Conservation (phyloP, 2,888 invertebrate species). For the Scrobipalpa costella region DNA sequence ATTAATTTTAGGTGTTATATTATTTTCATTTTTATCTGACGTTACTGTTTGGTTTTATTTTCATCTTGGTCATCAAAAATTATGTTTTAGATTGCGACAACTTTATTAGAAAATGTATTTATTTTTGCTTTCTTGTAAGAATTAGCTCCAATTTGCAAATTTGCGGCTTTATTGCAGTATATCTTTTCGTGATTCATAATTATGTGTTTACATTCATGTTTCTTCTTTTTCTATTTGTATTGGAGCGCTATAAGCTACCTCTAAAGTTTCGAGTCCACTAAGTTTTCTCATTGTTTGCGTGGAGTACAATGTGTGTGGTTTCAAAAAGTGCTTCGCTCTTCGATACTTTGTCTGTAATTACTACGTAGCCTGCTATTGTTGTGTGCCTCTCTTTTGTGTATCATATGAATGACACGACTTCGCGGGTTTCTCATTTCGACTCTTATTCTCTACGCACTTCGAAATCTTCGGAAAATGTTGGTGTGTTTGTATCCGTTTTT, state of each 20-base stretch:
- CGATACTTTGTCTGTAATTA: conserved; percentile 57
- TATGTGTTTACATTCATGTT: background rate
- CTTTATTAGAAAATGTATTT: no score
- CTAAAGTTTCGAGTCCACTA: conserved; percentile 10
- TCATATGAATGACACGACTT: conserved; percentile 50
- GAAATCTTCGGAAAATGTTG: conserved; percentile 16
- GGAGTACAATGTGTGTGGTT: conserved; percentile 50
- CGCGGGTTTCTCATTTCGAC: conserved; percentile 44
- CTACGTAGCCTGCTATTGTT: conserved; percentile 57
- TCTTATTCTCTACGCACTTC: conserved; percentile 36
- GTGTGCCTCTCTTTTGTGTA: conserved; percentile 51
- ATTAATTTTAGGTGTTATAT: no score
- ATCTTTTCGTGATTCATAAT: no score
- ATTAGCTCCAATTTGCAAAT: background rate
- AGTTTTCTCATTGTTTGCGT: conserved; percentile 48
- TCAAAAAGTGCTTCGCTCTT: conserved; percentile 53
- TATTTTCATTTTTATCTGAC: no score
- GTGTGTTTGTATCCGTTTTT: background rate
- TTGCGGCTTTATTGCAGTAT: no score
- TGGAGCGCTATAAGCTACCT: no score
- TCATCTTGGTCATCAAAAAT: no score
- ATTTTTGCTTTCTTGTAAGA: no score
- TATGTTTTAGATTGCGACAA: no score
- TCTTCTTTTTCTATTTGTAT: background rate
- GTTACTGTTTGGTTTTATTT: no score